Percentiles rank a stretch among this genome's conserved stretches.
Evolutionary conservation across 2,888 invertebrate species (phyloP).

Genomic region (Trichogramma evanescens): DNA sequence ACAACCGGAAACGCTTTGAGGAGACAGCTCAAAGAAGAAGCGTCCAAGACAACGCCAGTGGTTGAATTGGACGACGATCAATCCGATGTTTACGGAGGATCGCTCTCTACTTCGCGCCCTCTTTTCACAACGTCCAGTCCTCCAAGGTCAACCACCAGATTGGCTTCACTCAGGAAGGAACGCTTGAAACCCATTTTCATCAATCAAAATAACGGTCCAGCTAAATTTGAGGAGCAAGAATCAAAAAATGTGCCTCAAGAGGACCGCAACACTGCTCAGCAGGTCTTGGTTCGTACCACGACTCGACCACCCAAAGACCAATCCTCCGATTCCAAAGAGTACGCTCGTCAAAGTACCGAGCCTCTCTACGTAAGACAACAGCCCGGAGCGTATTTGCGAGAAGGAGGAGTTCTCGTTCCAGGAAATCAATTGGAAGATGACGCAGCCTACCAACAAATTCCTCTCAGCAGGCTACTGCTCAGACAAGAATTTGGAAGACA

Average conservation of each 20-base stretch:
- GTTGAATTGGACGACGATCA: slow-evolving; percentile 62
- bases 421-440: slow-evolving; percentile 30
- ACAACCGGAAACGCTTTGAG: slow-evolving; percentile 55
- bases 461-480: slow-evolving; percentile 18
- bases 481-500: slow-evolving; percentile 25
- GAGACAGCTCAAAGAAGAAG: slow-evolving; percentile 57
- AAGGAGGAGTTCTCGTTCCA: slow-evolving; percentile 33
- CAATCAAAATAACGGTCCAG: slow-evolving; percentile 35
- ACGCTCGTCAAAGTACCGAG: slow-evolving; percentile 33
- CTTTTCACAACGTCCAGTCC: slow-evolving; percentile 62
- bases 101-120: slow-evolving; percentile 59
- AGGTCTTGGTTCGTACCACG: slow-evolving; percentile 31
- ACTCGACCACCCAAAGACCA: slow-evolving; percentile 18
- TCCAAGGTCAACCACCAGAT: slow-evolving; percentile 51
- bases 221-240: slow-evolving; percentile 34
- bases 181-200: slow-evolving; percentile 32
- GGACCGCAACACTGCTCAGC: slow-evolving; percentile 35
- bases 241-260: slow-evolving; percentile 30
- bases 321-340: slow-evolving; percentile 32
- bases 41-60: slow-evolving; percentile 44
- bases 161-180: slow-evolving; percentile 31
- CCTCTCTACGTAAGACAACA: slow-evolving; percentile 37
- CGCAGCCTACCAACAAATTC: slow-evolving; percentile 31
- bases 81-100: slow-evolving; percentile 63
- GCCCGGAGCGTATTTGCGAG: slow-evolving; percentile 34